Conservation (phyloP, 2,888 invertebrate genomes). For the Drosophila melanosoma region DNA sequence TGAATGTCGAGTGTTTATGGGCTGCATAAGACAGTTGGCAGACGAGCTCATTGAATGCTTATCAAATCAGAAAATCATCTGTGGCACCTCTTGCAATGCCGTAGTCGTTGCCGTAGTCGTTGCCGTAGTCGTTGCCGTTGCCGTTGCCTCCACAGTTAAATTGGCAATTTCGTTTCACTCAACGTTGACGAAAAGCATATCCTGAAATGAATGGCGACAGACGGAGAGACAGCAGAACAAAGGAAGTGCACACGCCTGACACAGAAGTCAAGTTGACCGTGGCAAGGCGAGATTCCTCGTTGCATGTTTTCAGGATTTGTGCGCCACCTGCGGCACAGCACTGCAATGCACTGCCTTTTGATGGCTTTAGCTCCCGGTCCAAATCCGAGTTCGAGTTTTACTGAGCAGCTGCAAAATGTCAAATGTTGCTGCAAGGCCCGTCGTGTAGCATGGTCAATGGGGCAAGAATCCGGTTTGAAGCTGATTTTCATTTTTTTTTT, state of each 20-base stretch:
- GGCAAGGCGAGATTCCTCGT: conserved; percentile 19
- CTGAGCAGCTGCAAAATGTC: conserved; percentile 62
- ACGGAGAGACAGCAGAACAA: conserved; percentile 23
- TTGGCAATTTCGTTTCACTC: conserved; percentile 80
- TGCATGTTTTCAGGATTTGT: conserved; percentile 23
- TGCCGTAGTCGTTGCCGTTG: too few species aligned
- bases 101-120: too few species aligned
- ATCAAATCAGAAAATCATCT: conserved; percentile 28
- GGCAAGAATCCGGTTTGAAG: conserved; percentile 5
- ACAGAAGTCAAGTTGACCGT: conserved; percentile 67
- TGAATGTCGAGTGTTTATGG: background rate
- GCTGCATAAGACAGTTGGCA: conserved; percentile 7
- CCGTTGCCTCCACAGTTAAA: conserved; percentile 50
- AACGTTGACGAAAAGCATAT: conserved; percentile 77
- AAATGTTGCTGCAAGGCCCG: conserved; percentile 62
- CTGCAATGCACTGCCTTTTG: background rate
- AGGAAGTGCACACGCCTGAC: conserved; percentile 55
- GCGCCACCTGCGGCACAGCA: background rate
- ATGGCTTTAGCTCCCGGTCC: background rate
- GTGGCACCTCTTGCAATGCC: conserved; percentile 16
- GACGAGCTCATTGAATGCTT: conserved; percentile 29
- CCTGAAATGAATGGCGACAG: conserved; percentile 62
- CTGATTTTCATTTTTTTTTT: background rate
- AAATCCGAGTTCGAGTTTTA: conserved; percentile 10
- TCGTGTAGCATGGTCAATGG: conserved; percentile 47